Conservation (phyloP, 2,797 vertebrate genomes). For the Scolopax bukidnonensis region DNA sequence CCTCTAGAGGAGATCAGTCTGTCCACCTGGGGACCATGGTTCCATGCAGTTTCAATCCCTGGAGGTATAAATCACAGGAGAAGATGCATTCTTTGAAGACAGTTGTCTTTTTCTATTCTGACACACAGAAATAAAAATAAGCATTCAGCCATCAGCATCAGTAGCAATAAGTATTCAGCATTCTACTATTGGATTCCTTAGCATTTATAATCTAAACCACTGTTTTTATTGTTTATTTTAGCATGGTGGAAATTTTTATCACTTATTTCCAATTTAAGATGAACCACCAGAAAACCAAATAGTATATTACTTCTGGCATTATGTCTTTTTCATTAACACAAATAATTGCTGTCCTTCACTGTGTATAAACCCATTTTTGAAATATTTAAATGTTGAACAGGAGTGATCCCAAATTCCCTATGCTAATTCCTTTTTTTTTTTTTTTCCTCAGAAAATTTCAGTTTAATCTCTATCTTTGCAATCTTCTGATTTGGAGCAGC, state of each 20-base stretch:
- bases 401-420: neutral
- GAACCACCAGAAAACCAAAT: neutral
- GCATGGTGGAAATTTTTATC: neutral
- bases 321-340: neutral
- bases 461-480: neutral
- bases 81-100: neutral
- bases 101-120: neutral
- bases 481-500: neutral
- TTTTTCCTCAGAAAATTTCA: neutral
- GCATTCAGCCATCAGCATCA: neutral
- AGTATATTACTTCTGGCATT: neutral
- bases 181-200: neutral
- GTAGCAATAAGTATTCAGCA: neutral
- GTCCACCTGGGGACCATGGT: neutral
- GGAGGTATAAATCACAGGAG: neutral
- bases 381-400: neutral
- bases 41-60: neutral
- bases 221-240: neutral
- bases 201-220: neutral
- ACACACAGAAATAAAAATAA: neutral
- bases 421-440: neutral
- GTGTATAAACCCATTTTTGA: neutral
- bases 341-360: neutral
- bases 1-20: neutral
- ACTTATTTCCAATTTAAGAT: neutral